Evolutionary conservation across 2,797 vertebrate species (phyloP), one percentile per base, ranked within the genome.

Genomic region (Chelon auratus): DNA sequence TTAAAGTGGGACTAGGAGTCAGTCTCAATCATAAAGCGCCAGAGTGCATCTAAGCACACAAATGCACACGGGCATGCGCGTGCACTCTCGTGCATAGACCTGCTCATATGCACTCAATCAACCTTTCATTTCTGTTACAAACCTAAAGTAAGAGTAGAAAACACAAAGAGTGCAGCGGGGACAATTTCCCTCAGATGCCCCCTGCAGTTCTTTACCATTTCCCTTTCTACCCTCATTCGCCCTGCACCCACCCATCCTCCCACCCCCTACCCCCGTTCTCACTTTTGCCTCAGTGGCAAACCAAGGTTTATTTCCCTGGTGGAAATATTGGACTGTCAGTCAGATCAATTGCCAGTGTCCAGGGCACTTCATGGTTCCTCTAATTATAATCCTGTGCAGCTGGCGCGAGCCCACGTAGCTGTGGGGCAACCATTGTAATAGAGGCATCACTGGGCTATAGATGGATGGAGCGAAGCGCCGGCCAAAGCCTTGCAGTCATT

Each of bases 261-360:
- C 68, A 68, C 68, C 62, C 75, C 78, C 67, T 55, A 33, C 69
- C 69, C 79, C 62, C 77, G n/a, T 62, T 53, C 73, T 26, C 62
- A 70, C 79, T 86, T 82, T 73, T 81, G 83, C 85, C 88, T 84
- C 73, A 70, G 89, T 85, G 78, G 72, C 82, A 88, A 91, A 86
- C 80, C 71, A 56, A 87, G 84, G 86, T 94, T 94, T 94, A 95
- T 95, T 94, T 95, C 94, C 94, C 94, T 86, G 85, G 93, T 94
- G 93, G 89, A 95, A 94, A 94, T 94, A 95, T 94, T 92, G 93
- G 92, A 87, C 93, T 94, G 94, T 94, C 94, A 95, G 88, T 91
- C 92, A 94, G 94, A 95, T 95, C 94, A 95, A 94, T 95, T 93
- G 93, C 92, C 89, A 92, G 90, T 92, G 93, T 95, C 92, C 92